A percentile compares a stretch with the other conserved stretches of the same genome.
phyloP scores from a whole-genome alignment of 2,113 vertebrate species.

The Camelus dromedarius region DNA sequence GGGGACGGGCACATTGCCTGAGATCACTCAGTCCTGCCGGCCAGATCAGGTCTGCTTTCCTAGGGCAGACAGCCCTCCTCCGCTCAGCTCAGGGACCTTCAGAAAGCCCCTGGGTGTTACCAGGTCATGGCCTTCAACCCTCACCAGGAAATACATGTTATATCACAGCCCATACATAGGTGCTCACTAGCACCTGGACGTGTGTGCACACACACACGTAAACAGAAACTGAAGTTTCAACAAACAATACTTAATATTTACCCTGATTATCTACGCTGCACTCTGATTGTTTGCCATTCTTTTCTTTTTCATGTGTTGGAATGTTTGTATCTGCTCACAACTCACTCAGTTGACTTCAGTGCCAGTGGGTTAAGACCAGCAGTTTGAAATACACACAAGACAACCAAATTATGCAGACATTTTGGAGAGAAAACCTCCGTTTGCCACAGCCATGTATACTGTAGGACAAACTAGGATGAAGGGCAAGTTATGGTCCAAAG shows the following conservation, averaged over 20 bases:
- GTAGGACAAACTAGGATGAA: background rate
- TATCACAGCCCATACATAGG: background rate
- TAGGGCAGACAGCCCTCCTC: background rate
- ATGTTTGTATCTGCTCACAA: background rate
- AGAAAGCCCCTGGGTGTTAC: background rate
- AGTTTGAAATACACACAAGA: background rate
- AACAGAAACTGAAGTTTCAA: background rate
- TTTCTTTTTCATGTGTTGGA: slow-evolving; percentile 23
- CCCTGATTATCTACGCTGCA: background rate
- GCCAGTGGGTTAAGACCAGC: background rate
- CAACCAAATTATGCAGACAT: background rate
- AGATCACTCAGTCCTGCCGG: background rate
- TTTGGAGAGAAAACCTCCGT: background rate
- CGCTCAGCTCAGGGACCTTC: background rate
- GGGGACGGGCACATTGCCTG: background rate
- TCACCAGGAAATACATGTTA: background rate
- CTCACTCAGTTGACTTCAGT: background rate
- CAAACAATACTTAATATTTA: background rate
- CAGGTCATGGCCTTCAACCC: background rate
- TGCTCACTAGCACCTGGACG: too few relatives aligned
- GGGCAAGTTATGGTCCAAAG: background rate
- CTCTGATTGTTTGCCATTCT: background rate
- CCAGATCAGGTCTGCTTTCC: background rate
- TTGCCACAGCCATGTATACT: background rate
- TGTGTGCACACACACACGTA: accelerated